A percentile compares a stretch with the other conserved stretches of the same genome.
These are phyloP conservation scores for Ctenosaura bakeri DNA, from an alignment of 2,797 vertebrate genomes.

Conservation along the genomic window DNA sequence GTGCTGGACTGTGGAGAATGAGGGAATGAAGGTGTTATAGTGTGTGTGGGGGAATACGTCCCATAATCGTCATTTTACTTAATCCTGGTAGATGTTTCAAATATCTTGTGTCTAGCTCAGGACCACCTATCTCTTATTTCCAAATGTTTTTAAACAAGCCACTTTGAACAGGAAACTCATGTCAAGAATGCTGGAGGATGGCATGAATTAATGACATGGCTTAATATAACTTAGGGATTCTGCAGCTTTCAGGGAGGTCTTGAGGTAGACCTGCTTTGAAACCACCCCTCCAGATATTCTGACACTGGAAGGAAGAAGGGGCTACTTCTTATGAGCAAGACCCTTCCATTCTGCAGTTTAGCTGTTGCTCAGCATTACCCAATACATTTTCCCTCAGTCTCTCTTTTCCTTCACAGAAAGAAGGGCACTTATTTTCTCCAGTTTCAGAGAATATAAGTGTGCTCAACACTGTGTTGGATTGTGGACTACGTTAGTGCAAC, in stretches of 20 bases:
- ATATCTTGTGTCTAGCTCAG: too few species aligned
- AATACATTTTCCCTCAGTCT: background rate
- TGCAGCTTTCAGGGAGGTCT: background rate
- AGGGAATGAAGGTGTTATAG: background rate
- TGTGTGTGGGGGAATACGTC: too few species aligned
- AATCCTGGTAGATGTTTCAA: background rate
- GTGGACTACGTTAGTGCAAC: background rate
- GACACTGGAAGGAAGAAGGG: background rate
- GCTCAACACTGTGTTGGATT: background rate
- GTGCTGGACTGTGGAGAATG: background rate
- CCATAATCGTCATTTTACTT: background rate
- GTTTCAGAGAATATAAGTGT: background rate
- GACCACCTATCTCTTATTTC: background rate
- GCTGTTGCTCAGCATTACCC: background rate
- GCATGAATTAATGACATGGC: background rate
- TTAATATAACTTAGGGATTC: conserved; percentile 4
- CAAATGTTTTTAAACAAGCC: background rate
- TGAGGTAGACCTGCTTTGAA: background rate
- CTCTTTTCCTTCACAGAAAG: background rate
- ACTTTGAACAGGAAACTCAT: background rate
- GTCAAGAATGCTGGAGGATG: background rate
- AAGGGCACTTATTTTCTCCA: background rate
- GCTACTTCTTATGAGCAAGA: background rate
- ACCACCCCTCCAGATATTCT: too few species aligned
- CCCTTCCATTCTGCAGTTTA: background rate